phyloP scores from a whole-genome alignment of 2,113 vertebrate genomes.

The Dicentrarchus labrax region DNA sequence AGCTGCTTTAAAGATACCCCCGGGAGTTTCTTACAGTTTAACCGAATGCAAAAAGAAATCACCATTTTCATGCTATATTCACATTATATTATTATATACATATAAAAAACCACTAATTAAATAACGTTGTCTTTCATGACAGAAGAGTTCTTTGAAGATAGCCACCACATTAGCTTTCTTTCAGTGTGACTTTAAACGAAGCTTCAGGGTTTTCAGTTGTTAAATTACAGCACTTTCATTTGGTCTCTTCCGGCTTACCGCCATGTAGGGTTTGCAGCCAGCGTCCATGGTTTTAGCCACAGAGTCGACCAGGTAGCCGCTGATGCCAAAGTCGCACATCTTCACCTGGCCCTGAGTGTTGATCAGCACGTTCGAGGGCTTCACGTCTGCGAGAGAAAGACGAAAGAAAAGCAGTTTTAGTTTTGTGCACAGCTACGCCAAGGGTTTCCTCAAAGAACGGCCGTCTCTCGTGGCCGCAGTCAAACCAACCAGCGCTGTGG shows the following conservation, averaged over 20 bases:
- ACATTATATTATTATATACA: no score
- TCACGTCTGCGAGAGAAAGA: constrained; percentile 88
- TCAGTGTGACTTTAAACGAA: background rate
- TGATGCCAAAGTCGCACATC: constrained; percentile 99
- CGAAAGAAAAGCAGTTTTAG: background rate
- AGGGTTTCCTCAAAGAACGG: background rate
- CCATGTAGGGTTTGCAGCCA: constrained; percentile 99
- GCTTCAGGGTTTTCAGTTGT: background rate
- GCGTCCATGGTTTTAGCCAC: constrained; percentile 98
- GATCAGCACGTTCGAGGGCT: constrained; percentile 97
- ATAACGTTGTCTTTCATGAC: background rate
- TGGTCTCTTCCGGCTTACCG: constrained; percentile 83
- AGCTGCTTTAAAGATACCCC: no score
- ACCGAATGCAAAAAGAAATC: no score
- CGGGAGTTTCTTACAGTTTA: no score
- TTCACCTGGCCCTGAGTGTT: constrained; percentile 97
- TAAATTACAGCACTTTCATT: background rate
- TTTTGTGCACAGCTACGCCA: no score
- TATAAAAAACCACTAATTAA: no score
- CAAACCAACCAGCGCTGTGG: background rate
- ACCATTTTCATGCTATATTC: no score
- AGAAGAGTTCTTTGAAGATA: background rate
- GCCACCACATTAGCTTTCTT: background rate
- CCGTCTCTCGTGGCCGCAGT: background rate
- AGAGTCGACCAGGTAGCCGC: constrained; percentile 96